Percentiles rank a stretch among this genome's conserved stretches.
These are phyloP conservation scores for Bombus haemorrhoidalis DNA, from an alignment of 1,140 invertebrate species.

Conservation along the genomic window DNA sequence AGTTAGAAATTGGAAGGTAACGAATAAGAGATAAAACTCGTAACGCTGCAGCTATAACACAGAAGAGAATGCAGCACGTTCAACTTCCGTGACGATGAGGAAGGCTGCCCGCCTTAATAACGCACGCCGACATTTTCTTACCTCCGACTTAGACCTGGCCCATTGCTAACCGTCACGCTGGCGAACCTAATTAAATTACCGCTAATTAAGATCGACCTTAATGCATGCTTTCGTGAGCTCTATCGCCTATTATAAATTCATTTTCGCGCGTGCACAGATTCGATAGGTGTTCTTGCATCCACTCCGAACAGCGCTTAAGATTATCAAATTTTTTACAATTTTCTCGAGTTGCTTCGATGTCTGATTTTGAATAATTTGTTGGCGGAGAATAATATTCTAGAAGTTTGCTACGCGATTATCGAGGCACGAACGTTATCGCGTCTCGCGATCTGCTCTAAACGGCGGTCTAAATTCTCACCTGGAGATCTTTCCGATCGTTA, in stretches of 20 bases:
- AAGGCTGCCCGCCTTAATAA: slow-evolving; percentile 79
- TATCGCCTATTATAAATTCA: slow-evolving; percentile 70
- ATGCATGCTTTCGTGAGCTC: slow-evolving; percentile 76
- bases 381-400: background rate
- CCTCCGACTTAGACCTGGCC: slow-evolving; percentile 72
- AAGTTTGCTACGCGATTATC: background rate
- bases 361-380: no score
- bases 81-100: slow-evolving; percentile 79
- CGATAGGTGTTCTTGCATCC: background rate
- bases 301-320: fast-evolving
- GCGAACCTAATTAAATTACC: slow-evolving; percentile 81
- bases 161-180: slow-evolving; percentile 79
- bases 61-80: slow-evolving; percentile 61
- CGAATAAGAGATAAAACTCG: no score
- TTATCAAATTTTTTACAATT: background rate
- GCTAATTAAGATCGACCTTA: slow-evolving; percentile 82
- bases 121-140: slow-evolving; percentile 71
- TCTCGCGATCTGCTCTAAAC: background rate
- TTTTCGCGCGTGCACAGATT: slow-evolving; percentile 57
- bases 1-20: background rate
- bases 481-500: background rate
- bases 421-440: background rate
- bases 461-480: background rate
- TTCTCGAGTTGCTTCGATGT: no score
- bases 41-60: slow-evolving; percentile 3